A percentile compares a stretch with the other conserved stretches of the same genome.
These are phyloP conservation scores for Linepithema humile DNA, from an alignment of 1,140 invertebrate species.

Conservation along the genomic window DNA sequence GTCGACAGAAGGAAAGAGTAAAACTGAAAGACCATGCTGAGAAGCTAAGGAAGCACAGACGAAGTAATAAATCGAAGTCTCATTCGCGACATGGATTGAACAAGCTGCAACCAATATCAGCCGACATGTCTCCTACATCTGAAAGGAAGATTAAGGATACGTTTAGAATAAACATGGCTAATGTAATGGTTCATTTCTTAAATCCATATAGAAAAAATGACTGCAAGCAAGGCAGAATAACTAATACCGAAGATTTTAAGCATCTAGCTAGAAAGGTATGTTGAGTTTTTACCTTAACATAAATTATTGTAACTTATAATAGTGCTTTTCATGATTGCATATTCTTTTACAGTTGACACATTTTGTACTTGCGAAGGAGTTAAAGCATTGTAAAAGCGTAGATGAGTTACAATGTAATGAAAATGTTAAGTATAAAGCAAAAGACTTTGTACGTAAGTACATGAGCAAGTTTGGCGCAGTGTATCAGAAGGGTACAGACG, in stretches of 20 bases:
- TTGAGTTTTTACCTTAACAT: neutral
- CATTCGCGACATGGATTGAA: constrained; percentile 76
- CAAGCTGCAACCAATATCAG: constrained; percentile 77
- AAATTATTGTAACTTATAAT: neutral
- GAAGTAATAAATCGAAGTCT: constrained; percentile 80
- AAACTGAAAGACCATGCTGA: constrained; percentile 82
- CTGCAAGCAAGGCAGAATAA: constrained; percentile 94
- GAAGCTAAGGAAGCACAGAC: constrained; percentile 80
- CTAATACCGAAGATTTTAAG: constrained; percentile 96
- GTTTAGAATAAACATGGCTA: constrained; percentile 95
- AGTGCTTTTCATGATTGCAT: neutral
- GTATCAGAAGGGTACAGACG: constrained; percentile 87
- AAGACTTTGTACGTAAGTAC: constrained; percentile 97
- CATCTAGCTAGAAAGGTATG: constrained; percentile 96
- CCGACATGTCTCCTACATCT: constrained; percentile 77
- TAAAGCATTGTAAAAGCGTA: constrained; percentile 95
- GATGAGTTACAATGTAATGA: constrained; percentile 96
- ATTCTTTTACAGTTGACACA: constrained; percentile 93
- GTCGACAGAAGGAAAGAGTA: constrained; percentile 88
- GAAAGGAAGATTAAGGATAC: constrained; percentile 92
- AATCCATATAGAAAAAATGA: constrained; percentile 95
- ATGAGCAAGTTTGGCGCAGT: constrained; percentile 96
- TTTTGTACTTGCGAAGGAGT: constrained; percentile 98
- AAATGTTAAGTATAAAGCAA: constrained; percentile 96
- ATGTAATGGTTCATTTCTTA: constrained; percentile 94